Base-by-base conservation (phyloP, 2,888 invertebrate genomes). In the Caenorhabditis zanzibari region DNA sequence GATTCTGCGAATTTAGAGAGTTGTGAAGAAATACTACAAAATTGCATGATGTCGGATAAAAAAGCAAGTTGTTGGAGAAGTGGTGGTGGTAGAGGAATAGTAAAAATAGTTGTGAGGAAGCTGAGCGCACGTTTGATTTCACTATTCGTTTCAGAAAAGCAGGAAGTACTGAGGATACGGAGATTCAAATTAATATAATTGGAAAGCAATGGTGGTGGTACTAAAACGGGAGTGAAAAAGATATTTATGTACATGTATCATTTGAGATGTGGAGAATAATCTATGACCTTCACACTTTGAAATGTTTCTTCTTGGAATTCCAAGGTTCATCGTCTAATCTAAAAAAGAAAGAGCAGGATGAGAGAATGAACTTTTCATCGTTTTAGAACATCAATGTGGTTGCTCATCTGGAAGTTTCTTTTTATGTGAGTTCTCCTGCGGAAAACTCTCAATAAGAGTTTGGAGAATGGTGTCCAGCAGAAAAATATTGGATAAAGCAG, bases 131-230 rank as follows among this genome's bases (percentile, higher is more conserved):
- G 38, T 64, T 58, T 49, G 47, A 68, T 76, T 54, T 68, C 61
- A 35, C 14, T 26, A 24, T 52, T 22, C 19, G 22, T 54, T 54
- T 22, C n/a, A 28, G 28, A 22, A 16, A 19, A 44, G 14, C 19
- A 47, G 75, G 66, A 75, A 76, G 69, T 44, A 41, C 69, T 61
- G 77, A 61, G 69, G 32, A 41, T 44, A 49, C 38, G 47, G 49
- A 49, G 63, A 69, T 47, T 69, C 69, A 71, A 69, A 77, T 61
- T 77, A 69, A 16, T 28, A 69, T 68, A 68, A 52, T 68, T 68
- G 68, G 49, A 52, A 10, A 32, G 64, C 19, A 49, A 6, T 10
- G 47, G 32, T 49, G 66, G 66, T 47, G 66, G 66, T 66, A 52
- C 32, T 52, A 63, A 63, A 69, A 69, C 44, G 61, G 61, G 61